These are phyloP conservation scores for Epinephelus awoara DNA, from an alignment of 2,797 vertebrate species.

Conservation along the genomic window DNA sequence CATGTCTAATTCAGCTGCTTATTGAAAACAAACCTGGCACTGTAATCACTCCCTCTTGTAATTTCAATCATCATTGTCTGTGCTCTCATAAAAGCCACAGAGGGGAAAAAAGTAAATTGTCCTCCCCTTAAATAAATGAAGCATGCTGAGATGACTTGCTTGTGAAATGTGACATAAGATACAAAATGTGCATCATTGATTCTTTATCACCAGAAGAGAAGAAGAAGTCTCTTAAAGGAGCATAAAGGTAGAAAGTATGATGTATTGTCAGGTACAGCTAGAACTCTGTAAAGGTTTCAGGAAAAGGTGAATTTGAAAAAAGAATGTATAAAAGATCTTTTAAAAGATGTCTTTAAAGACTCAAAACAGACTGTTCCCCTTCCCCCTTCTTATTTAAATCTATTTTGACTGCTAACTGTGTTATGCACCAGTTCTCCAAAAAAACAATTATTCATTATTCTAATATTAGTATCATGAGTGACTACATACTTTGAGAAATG, in stretches of 20 bases:
- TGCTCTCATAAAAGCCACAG: conserved; percentile 17
- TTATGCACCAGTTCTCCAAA: background rate
- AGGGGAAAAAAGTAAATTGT: background rate
- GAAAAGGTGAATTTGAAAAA: background rate
- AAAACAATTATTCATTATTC: background rate
- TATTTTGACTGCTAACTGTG: background rate
- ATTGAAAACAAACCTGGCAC: conserved; percentile 51
- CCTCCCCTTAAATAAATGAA: conserved; percentile 14
- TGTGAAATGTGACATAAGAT: conserved; percentile 9
- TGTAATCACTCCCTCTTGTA: conserved; percentile 47
- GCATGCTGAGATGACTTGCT: background rate
- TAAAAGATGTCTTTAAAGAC: background rate
- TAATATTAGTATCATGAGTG: background rate
- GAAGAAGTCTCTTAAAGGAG: background rate
- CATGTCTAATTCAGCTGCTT: conserved; percentile 47
- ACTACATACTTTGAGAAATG: background rate
- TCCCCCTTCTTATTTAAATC: background rate
- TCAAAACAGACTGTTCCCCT: background rate
- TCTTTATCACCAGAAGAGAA: background rate
- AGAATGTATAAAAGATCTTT: background rate
- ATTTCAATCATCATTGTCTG: conserved; percentile 26
- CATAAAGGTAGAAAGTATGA: background rate
- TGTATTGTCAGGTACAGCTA: background rate
- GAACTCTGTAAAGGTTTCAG: background rate
- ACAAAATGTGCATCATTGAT: background rate